Percentiles rank a stretch among this genome's conserved stretches.
Evolutionary conservation across 2,888 invertebrate genomes (phyloP).

Genomic region (Yponomeuta malinellus): DNA sequence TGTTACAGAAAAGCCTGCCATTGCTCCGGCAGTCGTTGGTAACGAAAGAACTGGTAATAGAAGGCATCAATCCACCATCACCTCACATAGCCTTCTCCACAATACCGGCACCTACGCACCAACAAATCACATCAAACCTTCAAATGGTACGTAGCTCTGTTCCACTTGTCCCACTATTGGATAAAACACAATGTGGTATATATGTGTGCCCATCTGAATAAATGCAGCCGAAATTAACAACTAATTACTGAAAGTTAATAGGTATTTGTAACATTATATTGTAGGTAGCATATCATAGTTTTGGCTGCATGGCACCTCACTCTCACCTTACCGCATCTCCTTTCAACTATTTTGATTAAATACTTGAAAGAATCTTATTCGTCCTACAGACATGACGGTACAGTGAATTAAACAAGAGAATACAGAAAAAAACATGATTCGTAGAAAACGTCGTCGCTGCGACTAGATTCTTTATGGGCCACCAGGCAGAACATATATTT

Average conservation of each 20-base stretch:
- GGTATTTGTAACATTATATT: too few relatives aligned
- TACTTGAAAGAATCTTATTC: too few relatives aligned
- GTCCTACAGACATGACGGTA: too few relatives aligned
- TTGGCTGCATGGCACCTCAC: too few relatives aligned
- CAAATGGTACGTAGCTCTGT: conserved; percentile 38
- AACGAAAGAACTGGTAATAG: conserved; percentile 93
- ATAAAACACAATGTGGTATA: not conserved
- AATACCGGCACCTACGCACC: conserved; percentile 30
- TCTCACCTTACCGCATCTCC: too few relatives aligned
- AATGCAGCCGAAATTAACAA: not conserved
- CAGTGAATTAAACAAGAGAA: too few relatives aligned
- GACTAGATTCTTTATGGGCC: not conserved
- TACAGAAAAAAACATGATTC: too few relatives aligned
- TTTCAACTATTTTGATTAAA: too few relatives aligned
- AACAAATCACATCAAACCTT: conserved; percentile 38
- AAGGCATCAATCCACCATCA: conserved; percentile 95
- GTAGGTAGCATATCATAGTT: too few relatives aligned
- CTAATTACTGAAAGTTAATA: too few relatives aligned
- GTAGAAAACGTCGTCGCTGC: too few relatives aligned
- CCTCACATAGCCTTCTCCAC: conserved; percentile 60
- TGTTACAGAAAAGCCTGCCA: conserved; percentile 93
- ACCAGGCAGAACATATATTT: not conserved
- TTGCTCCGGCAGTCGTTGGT: conserved; percentile 92
- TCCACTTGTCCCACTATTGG: not conserved
- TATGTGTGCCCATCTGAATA: not conserved